phyloP scores from a whole-genome alignment of 2,888 invertebrate genomes.

The Euproctis similis region DNA sequence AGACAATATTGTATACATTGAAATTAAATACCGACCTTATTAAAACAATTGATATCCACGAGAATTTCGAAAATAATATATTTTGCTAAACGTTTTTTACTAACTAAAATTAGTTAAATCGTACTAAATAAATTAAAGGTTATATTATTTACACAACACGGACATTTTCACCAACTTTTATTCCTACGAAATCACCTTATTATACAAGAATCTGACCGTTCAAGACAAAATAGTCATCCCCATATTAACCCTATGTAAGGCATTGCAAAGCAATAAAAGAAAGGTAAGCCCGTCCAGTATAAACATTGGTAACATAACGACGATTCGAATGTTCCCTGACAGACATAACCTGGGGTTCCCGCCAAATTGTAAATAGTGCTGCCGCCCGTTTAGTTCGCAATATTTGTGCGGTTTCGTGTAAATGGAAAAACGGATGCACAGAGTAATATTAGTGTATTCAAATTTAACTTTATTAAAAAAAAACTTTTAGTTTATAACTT shows the following conservation, averaged over 20 bases:
- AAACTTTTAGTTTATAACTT: no score
- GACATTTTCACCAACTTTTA: no score
- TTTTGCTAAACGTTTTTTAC: no score
- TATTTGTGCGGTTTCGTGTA: constrained; percentile 70
- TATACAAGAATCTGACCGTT: constrained; percentile 2
- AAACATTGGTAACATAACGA: constrained; percentile 64
- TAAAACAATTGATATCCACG: no score
- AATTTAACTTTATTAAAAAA: background rate
- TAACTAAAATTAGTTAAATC: no score
- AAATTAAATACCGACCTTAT: no score
- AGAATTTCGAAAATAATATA: no score
- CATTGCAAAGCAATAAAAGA: constrained; percentile 34
- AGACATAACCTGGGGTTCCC: constrained; percentile 46
- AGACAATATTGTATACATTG: no score
- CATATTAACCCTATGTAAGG: constrained; percentile 20
- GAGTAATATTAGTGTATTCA: constrained; percentile 18
- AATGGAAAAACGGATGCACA: constrained; percentile 63
- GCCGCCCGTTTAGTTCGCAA: constrained; percentile 70
- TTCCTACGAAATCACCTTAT: constrained; percentile 15
- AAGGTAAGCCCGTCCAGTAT: constrained; percentile 44
- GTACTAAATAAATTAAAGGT: no score
- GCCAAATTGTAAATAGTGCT: constrained; percentile 69
- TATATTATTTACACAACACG: no score
- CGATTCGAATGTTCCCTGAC: constrained; percentile 54
- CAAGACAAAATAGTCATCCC: constrained; percentile 4